Base-by-base conservation (phyloP, 2,888 invertebrate genomes). In the Xestia sexstrigata region DNA sequence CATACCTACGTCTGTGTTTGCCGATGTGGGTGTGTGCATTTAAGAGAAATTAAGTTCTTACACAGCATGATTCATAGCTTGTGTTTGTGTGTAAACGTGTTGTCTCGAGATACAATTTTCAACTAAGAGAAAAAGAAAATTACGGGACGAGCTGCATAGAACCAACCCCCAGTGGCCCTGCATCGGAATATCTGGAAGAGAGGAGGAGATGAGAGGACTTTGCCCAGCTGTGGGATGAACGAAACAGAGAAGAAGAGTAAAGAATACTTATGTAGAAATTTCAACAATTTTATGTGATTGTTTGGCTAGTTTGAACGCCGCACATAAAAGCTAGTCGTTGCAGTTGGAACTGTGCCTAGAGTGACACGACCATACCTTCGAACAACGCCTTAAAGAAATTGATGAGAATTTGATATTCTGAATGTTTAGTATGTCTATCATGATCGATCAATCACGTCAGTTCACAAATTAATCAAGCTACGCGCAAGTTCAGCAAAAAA, bases 401-500 rank as follows among this genome's bases (percentile, higher is more conserved):
- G 26, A 45, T 52, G 9, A 23, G 47, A 26, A 60, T 30, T 62
- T 60, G 6, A 60, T 42, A 49, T 26, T 17, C 8, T 17, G 20
- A 1, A 52, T 17, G 8, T 70, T 30, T 30, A 26, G 35, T 39
- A 45, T 30, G 13, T 23, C 8, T 26, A 35, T 42, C 26, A 49
- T 23, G 30, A 49, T n/a, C n/a, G 20, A 76, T 55, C 45, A 35
- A 62, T 66, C 52, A 76, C 13, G 7, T 55, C 55, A 70, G 58
- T 76, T 35, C 63, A 45, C 58, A 65, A 35, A 65, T 49, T 66
- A 76, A 30, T 42, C 67, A 52, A 49, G 35, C 55, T 39, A 30
- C 5, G 30, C 13, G 0, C 55, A 39, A 15, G 26, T 35, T 47
- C 45, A 52, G 13, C 47, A 81, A 82, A 74, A 78, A 79, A 30